Conservation (phyloP, 2,797 vertebrate species). For the Myotis findleyi region DNA sequence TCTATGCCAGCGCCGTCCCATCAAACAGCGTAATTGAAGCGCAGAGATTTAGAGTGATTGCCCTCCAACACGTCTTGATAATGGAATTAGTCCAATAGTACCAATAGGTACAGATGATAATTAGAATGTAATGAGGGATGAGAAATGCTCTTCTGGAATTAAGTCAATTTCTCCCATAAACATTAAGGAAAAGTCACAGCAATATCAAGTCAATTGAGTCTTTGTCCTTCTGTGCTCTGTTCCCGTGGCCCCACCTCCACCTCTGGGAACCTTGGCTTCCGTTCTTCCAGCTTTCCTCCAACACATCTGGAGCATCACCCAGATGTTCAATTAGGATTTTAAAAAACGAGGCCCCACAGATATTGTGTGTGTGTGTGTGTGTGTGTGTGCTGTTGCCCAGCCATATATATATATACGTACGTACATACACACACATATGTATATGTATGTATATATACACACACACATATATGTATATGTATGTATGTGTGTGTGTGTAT, state of each 20-base stretch:
- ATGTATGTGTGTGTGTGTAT: too few species aligned
- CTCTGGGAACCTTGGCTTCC: background rate
- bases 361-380: background rate
- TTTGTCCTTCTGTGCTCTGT: background rate
- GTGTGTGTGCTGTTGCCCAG: background rate
- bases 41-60: background rate
- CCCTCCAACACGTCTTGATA: background rate
- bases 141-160: slow-evolving; percentile 18
- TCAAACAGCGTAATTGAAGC: background rate
- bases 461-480: too few species aligned
- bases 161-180: slow-evolving; percentile 36
- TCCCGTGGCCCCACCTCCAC: background rate
- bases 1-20: background rate
- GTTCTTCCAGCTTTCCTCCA: background rate
- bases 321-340: slow-evolving; percentile 54
- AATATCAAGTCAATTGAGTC: background rate
- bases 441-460: too few species aligned
- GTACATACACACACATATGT: too few species aligned
- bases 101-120: background rate
- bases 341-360: background rate
- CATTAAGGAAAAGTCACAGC: background rate
- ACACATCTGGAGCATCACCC: background rate
- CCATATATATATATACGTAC: background rate
- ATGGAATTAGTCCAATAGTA: background rate
- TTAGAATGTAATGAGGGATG: background rate